phyloP scores from a whole-genome alignment of 1,140 invertebrate species.

The Sycophaga agraensis region DNA sequence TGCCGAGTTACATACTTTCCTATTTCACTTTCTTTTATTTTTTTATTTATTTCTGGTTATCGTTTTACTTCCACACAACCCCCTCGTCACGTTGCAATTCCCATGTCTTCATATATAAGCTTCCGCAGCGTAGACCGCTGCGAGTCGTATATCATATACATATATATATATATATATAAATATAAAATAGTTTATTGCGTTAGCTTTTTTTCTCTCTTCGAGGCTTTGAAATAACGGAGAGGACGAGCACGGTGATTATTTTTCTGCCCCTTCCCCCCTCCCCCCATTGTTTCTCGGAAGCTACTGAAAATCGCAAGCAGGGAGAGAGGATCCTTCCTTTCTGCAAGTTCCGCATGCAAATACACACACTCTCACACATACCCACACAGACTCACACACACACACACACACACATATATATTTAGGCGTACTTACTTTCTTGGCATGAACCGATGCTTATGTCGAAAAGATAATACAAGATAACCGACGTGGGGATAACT shows the following conservation, averaged over 20 bases:
- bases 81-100: too few species aligned
- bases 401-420: too few species aligned
- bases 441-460: conserved; percentile 39
- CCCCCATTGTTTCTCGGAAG: conserved; percentile 2
- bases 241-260: conserved; percentile 18
- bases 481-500: conserved; percentile 27
- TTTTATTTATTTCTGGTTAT: conserved; percentile 18
- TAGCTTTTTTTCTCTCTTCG: conserved; percentile 9
- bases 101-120: conserved; percentile 5
- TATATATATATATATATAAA: too few species aligned
- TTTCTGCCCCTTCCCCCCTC: not conserved
- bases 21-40: conserved; percentile 13
- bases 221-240: conserved; percentile 8
- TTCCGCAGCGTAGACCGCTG: conserved; percentile 5
- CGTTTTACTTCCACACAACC: not conserved
- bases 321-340: conserved; percentile 16
- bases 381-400: too few species aligned
- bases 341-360: conserved; percentile 39
- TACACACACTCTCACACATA: too few species aligned
- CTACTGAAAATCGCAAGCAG: not conserved
- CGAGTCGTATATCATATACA: too few species aligned
- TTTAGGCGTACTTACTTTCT: conserved; percentile 49
- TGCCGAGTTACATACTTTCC: too few species aligned
- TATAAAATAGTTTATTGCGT: not conserved
- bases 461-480: conserved; percentile 3